Conservation (phyloP, 2,797 vertebrate genomes). For the Phalanger gymnotis region DNA sequence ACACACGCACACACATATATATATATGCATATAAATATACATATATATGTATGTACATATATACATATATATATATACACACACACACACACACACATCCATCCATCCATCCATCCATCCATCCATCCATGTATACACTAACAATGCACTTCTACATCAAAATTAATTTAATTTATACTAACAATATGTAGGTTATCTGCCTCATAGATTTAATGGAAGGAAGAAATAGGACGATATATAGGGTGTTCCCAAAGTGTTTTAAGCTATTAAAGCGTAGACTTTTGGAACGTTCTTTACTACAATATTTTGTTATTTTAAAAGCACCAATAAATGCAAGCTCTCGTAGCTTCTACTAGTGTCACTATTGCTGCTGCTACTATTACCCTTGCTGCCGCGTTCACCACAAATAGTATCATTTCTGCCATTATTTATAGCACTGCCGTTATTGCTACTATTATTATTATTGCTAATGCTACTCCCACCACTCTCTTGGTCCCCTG, state of each 20-base stretch:
- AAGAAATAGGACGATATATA: neutral
- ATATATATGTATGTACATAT: no score
- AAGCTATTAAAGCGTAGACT: neutral
- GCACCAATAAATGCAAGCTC: neutral
- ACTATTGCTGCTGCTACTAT: neutral
- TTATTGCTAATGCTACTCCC: neutral
- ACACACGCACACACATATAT: no score
- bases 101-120: no score
- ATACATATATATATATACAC: no score
- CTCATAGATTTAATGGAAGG: neutral
- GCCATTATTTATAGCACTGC: neutral
- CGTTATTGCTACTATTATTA: neutral
- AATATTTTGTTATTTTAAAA: neutral
- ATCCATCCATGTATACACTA: neutral
- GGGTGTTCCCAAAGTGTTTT: neutral
- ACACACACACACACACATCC: no score
- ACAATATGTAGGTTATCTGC: neutral
- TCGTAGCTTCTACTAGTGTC: neutral
- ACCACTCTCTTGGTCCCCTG: no score
- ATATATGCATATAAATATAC: no score
- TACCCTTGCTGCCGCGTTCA: neutral
- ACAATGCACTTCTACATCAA: neutral
- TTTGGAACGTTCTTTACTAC: neutral
- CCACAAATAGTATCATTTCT: neutral
- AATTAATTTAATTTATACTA: neutral